phyloP scores from a whole-genome alignment of 2,113 vertebrate species.

The Leptobrachium leishanense region DNA sequence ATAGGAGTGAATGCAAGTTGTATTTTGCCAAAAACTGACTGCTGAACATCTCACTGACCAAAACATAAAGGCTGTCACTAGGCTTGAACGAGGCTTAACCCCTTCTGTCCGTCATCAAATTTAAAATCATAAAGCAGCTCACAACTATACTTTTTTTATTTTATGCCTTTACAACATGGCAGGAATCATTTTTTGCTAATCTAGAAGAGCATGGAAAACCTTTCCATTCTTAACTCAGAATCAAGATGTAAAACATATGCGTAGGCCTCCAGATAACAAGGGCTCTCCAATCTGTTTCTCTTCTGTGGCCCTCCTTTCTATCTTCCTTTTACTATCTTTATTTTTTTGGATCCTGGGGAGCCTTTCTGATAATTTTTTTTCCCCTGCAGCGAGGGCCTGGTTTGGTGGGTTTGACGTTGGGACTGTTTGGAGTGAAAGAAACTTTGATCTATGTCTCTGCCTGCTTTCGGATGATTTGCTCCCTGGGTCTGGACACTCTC shows the following conservation, averaged over 20 bases:
- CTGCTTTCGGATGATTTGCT: slow-evolving; percentile 88
- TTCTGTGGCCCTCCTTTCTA: slow-evolving; percentile 70
- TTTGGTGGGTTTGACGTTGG: slow-evolving; percentile 69
- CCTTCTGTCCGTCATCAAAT: background rate
- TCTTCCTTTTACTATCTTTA: slow-evolving; percentile 76
- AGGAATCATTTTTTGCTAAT: slow-evolving; percentile 67
- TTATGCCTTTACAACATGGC: slow-evolving; percentile 50
- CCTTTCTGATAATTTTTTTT: slow-evolving; percentile 68
- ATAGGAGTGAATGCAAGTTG: too few relatives aligned
- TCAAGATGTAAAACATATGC: slow-evolving; percentile 70
- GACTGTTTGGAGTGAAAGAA: slow-evolving; percentile 71
- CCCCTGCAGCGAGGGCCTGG: slow-evolving; percentile 59
- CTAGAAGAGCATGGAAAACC: slow-evolving; percentile 64
- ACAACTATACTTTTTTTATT: background rate
- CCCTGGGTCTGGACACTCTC: slow-evolving; percentile 83
- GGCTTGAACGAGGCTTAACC: too few relatives aligned
- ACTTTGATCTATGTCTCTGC: slow-evolving; percentile 87
- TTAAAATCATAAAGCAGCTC: background rate
- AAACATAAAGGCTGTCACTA: background rate
- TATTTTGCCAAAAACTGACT: too few relatives aligned
- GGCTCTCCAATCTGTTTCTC: slow-evolving; percentile 69
- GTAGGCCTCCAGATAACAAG: slow-evolving; percentile 64
- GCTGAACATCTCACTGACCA: too few relatives aligned
- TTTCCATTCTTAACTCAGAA: slow-evolving; percentile 60
- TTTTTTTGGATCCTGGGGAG: slow-evolving; percentile 68